These are phyloP conservation scores for Sardinella longiceps DNA, from an alignment of 2,797 vertebrate species.

Conservation along the genomic window DNA sequence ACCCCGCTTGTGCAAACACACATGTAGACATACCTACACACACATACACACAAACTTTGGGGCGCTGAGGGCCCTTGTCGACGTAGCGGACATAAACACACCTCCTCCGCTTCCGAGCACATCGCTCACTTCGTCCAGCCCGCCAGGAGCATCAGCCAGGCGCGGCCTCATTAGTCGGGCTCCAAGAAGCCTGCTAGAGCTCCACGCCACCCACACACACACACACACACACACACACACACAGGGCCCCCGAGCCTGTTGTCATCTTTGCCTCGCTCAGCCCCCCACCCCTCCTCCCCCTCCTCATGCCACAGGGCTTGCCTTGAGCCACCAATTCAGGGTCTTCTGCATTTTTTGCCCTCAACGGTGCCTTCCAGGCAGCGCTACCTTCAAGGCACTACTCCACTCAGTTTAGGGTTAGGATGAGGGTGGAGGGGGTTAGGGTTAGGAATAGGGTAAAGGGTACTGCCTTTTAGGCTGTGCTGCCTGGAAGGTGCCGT, in stretches of 20 bases:
- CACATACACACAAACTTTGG: conserved; percentile 30
- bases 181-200: neutral
- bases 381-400: too few species aligned
- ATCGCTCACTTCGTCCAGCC: neutral
- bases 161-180: conserved; percentile 22
- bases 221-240: neutral
- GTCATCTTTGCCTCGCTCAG: neutral
- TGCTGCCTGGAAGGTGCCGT: too few species aligned
- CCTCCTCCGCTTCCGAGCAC: conserved; percentile 10
- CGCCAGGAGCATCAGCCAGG: conserved; percentile 17
- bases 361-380: too few species aligned
- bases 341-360: too few species aligned
- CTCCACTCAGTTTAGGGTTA: too few species aligned
- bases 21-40: neutral
- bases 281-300: neutral
- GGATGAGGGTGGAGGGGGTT: too few species aligned
- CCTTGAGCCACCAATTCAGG: neutral
- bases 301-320: neutral
- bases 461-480: too few species aligned
- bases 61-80: neutral
- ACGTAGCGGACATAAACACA: neutral
- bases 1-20: conserved; percentile 21
- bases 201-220: neutral
- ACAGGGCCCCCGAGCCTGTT: neutral
- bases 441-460: too few species aligned